A percentile compares a stretch with the other conserved stretches of the same genome.
These are phyloP conservation scores for Trochalopteron elliotii DNA, from an alignment of 2,113 vertebrate species.

Conservation along the genomic window DNA sequence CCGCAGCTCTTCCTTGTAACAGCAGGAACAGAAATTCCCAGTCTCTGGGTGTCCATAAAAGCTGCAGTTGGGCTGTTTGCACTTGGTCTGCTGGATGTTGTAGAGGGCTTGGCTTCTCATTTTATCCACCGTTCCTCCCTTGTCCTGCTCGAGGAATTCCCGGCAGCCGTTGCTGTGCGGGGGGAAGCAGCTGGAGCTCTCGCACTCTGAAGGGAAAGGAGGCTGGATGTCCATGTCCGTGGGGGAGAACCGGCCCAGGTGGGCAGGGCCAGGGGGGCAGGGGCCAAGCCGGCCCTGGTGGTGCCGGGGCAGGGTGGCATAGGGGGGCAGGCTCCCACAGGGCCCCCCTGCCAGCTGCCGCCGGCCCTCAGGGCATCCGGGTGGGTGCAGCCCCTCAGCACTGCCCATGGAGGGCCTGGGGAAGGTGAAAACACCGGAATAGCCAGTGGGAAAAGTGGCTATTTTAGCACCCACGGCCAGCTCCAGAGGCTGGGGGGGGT, in stretches of 20 bases:
- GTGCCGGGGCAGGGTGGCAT: constrained; percentile 89
- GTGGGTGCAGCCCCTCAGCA: constrained; percentile 42
- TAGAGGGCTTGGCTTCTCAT: neutral
- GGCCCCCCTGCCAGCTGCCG: constrained; percentile 87
- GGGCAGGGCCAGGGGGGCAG: constrained; percentile 54
- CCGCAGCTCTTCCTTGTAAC: constrained; percentile 89
- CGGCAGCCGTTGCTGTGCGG: constrained; percentile 76
- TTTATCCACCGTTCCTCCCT: neutral
- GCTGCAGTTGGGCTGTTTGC: constrained; percentile 89
- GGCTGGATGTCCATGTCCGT: constrained; percentile 69
- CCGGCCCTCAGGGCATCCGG: constrained; percentile 79
- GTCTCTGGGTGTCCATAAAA: constrained; percentile 95
- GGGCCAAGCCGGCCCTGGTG: constrained; percentile 69
- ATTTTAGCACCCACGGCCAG: neutral
- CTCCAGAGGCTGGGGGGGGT: constrained; percentile 3
- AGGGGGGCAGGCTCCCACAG: constrained; percentile 79
- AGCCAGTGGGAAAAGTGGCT: constrained; percentile 69
- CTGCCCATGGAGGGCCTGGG: constrained; percentile 80
- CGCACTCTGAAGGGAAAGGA: constrained; percentile 38
- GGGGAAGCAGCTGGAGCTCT: neutral
- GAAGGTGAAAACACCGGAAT: constrained; percentile 84
- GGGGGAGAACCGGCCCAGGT: constrained; percentile 56
- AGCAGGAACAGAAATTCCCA: constrained; percentile 94
- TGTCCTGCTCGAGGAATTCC: constrained; percentile 70
- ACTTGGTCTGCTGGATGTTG: constrained; percentile 83